Evolutionary conservation across 2,113 vertebrate genomes (phyloP).

Genomic region (Stegostoma tigrinum): DNA sequence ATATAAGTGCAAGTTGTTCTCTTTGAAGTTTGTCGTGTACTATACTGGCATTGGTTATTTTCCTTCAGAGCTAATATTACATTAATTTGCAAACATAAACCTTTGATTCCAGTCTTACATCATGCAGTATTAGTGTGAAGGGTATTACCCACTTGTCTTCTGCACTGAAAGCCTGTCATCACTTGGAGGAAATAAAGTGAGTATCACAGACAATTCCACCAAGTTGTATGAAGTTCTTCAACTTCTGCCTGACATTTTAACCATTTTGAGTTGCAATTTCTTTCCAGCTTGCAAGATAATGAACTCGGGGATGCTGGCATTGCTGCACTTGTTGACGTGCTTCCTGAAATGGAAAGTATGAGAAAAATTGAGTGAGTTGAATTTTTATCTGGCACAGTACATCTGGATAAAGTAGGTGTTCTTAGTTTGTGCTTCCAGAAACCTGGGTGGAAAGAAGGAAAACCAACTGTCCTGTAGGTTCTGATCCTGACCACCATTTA

Average conservation of each 20-base stretch:
- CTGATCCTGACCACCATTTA: not conserved
- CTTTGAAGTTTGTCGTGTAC: not conserved
- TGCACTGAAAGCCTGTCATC: constrained; percentile 57
- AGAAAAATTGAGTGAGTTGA: constrained; percentile 62
- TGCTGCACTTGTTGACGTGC: constrained; percentile 47
- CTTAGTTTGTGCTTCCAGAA: not conserved
- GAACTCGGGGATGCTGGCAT: constrained; percentile 58
- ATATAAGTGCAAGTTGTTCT: not conserved
- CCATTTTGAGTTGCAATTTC: not conserved
- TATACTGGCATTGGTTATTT: not conserved
- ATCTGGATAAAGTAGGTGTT: not conserved
- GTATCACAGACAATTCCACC: constrained; percentile 38
- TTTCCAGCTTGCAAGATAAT: constrained; percentile 71
- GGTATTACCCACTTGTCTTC: constrained; percentile 60
- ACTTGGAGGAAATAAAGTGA: constrained; percentile 75
- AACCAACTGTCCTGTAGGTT: not conserved
- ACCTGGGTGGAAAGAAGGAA: not conserved
- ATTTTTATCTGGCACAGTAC: not conserved
- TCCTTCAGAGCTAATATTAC: not conserved
- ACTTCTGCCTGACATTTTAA: not conserved
- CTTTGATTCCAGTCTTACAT: constrained; percentile 57
- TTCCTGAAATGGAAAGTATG: constrained; percentile 57
- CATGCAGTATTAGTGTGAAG: constrained; percentile 57
- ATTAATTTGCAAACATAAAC: not conserved
- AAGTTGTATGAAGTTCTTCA: not conserved